Base-by-base conservation (phyloP, 2,113 vertebrate species). In the Geococcyx californianus region DNA sequence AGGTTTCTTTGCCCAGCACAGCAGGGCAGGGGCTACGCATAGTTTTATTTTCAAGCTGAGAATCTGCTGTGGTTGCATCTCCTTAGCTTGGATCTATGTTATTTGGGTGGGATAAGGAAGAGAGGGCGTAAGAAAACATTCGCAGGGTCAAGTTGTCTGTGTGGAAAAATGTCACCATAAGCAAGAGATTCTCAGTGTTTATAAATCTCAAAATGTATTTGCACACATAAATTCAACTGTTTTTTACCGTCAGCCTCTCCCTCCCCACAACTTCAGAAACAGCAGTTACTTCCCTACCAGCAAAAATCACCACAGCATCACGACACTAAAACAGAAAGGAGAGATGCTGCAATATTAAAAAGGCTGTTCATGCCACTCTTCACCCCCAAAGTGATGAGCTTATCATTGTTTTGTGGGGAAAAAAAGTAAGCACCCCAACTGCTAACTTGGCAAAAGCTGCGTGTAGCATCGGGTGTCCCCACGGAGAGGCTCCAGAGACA, bases 401-500 rank as follows among this genome's bases (percentile, higher is more conserved):
- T 63, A 31, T 56, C n/a, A 14, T 34, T 72, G 29, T 36, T 81
- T 82, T 59, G 17, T 5, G 59, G 24, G 18, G 4, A 59, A 66
- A 93, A 49, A 44, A 42, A 7, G 5, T 34, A 54, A 81, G 45
- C 0, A 0, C 13, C 14, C 19, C 6, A 64, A 81, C 55, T 59
- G 49, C 45, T 36, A 26, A 13, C 33, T 31, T 29, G 66, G 40
- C 1, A 0, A 62, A 69, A 75, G 25, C 16, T 3, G 0, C 31
- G 16, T 31, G 17, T 20, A 59, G 9, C 51, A 34, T 40, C 4
- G 2, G 28, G 55, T 72, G 31, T 58, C 68, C 47, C 29, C 2
- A 1, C 38, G 44, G 63, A 72, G 15, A 6, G 54, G 23, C 16
- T 79, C 42, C 36, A 21, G 38, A 34, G 7, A n/a, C n/a, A n/a